phyloP scores from a whole-genome alignment of 1,140 invertebrate species.

The Magallana gigas region DNA sequence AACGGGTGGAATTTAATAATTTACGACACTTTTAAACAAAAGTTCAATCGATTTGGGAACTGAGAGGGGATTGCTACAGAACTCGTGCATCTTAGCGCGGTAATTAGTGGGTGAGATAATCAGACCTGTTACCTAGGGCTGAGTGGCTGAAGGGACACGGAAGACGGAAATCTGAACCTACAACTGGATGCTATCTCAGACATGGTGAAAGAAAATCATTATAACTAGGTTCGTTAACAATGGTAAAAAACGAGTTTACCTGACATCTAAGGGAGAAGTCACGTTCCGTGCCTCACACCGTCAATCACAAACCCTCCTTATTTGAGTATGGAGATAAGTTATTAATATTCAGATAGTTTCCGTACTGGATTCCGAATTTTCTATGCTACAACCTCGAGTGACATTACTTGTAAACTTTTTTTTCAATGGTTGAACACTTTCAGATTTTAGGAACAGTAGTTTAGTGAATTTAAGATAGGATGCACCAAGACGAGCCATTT shows the following conservation, averaged over 20 bases:
- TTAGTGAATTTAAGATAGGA: no score
- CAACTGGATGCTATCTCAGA: conserved; percentile 17
- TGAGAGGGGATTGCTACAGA: not conserved
- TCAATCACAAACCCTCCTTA: conserved; percentile 1
- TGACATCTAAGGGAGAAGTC: conserved; percentile 30
- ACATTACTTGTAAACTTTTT: no score
- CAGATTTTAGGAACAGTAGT: no score
- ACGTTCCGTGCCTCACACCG: not conserved
- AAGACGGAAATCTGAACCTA: conserved; percentile 16
- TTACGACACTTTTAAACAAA: conserved; percentile 33
- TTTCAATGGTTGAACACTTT: no score
- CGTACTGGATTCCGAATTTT: no score
- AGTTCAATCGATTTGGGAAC: conserved; percentile 2
- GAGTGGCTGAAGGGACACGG: not conserved
- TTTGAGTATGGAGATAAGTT: conserved; percentile 34
- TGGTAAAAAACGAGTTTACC: conserved; percentile 15
- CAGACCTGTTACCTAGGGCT: conserved; percentile 17
- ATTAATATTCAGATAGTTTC: conserved; percentile 11
- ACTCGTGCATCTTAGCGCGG: conserved; percentile 11
- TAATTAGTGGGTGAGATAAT: conserved; percentile 34
- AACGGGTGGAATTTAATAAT: conserved; percentile 26
- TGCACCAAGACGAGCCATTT: no score
- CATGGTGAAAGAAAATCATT: conserved; percentile 33
- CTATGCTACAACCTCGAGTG: no score
- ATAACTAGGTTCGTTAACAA: conserved; percentile 32